A percentile compares a stretch with the other conserved stretches of the same genome.
phyloP scores from a whole-genome alignment of 2,888 invertebrate species.

The Lithosia quadra region DNA sequence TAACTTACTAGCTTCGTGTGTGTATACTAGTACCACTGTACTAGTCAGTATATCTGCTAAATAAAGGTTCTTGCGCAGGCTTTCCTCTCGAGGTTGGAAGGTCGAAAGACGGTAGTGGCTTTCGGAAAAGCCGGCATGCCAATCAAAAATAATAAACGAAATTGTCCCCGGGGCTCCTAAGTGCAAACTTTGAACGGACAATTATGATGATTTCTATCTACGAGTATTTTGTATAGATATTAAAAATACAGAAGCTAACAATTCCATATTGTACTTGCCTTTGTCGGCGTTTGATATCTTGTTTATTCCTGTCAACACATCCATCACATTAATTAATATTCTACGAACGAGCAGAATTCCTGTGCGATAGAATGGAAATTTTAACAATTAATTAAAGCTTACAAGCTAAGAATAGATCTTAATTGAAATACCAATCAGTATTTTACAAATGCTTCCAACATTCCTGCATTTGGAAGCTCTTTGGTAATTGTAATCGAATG shows the following conservation, averaged over 20 bases:
- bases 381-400: not conserved
- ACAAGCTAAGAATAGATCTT: slow-evolving; percentile 20
- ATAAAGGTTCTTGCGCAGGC: no score
- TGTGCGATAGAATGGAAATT: not conserved
- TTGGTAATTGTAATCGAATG: slow-evolving; percentile 39
- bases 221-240: not conserved
- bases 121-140: no score
- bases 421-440: slow-evolving; percentile 29
- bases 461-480: slow-evolving; percentile 34
- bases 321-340: slow-evolving; percentile 12
- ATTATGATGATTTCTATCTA: no score
- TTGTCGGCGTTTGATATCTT: not conserved
- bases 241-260: not conserved
- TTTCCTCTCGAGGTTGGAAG: no score
- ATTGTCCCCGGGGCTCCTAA: no score
- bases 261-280: not conserved
- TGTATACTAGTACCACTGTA: no score
- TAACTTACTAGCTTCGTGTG: not conserved
- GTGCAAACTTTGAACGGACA: no score
- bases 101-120: no score
- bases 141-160: no score
- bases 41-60: no score
- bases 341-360: not conserved
- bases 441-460: slow-evolving; percentile 32
- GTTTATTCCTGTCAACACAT: not conserved